These are phyloP conservation scores for Antitype chi DNA, from an alignment of 2,888 invertebrate genomes.

Conservation along the genomic window DNA sequence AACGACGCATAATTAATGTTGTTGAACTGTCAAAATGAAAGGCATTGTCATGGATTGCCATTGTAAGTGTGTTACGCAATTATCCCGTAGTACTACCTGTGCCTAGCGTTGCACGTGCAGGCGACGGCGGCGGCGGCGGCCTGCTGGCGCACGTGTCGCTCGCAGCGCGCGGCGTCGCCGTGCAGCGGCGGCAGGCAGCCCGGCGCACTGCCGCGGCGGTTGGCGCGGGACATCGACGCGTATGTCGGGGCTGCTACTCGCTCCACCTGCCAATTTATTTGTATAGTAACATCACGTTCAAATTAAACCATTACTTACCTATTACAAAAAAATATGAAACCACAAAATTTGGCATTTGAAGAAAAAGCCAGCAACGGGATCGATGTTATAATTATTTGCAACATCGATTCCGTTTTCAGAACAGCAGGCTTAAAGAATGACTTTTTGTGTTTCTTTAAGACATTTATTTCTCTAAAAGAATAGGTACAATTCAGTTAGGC, in stretches of 20 bases:
- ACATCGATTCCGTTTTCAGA: too few relatives aligned
- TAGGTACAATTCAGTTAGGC: too few relatives aligned
- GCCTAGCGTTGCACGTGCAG: slow-evolving; percentile 81
- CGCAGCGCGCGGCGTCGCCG: slow-evolving; percentile 65
- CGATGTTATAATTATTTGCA: too few relatives aligned
- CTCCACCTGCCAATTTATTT: slow-evolving; percentile 86
- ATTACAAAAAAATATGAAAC: not conserved
- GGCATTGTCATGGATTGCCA: not conserved
- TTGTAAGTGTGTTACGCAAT: not conserved
- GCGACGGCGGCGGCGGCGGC: slow-evolving; percentile 82
- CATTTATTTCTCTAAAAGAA: too few relatives aligned
- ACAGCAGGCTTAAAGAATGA: too few relatives aligned
- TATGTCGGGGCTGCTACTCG: slow-evolving; percentile 93
- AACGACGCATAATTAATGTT: not conserved
- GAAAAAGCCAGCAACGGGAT: not conserved
- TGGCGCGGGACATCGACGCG: slow-evolving; percentile 90
- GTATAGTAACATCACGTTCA: not conserved
- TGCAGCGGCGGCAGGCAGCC: slow-evolving; percentile 51
- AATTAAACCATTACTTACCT: not conserved
- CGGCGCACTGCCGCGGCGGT: slow-evolving; percentile 79
- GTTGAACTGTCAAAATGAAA: not conserved
- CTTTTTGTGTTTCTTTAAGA: too few relatives aligned
- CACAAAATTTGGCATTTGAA: not conserved
- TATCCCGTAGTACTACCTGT: slow-evolving; percentile 70
- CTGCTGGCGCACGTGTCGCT: slow-evolving; percentile 81